Conservation (phyloP, 2,888 invertebrate genomes). For the Tholera decimalis region DNA sequence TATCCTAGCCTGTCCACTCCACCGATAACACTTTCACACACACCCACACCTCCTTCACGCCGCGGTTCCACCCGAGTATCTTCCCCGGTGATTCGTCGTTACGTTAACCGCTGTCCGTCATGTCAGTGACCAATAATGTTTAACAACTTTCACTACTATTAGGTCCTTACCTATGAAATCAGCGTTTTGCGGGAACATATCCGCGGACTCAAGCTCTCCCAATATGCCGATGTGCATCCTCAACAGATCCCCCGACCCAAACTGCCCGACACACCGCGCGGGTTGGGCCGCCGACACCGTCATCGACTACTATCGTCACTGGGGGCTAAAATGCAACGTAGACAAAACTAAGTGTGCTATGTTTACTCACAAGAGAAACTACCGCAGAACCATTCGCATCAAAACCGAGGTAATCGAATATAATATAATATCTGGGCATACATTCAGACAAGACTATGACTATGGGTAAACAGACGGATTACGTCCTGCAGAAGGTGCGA, state of each 20-base stretch:
- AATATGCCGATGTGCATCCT: conserved; percentile 10
- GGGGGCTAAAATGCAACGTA: conserved; percentile 9
- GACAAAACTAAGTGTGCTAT: conserved; percentile 9
- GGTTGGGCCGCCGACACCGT: conserved; percentile 4
- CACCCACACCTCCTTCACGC: conserved; percentile 8
- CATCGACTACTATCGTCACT: conserved; percentile 6
- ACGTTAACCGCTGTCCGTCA: too few species aligned
- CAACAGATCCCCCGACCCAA: neutral
- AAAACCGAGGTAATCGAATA: conserved; percentile 10
- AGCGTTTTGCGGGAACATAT: too few species aligned
- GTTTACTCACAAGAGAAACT: conserved; percentile 8
- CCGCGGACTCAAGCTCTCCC: conserved; percentile 4
- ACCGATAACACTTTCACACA: conserved; percentile 7
- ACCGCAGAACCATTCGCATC: conserved; percentile 6
- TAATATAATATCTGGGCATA: neutral
- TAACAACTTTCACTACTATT: too few species aligned
- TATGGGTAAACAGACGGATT: conserved; percentile 4
- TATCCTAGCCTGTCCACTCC: conserved; percentile 9
- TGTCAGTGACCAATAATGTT: too few species aligned
- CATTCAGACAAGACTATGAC: conserved; percentile 12
- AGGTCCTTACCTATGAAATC: too few species aligned
- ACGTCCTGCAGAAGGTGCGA: conserved; percentile 8
- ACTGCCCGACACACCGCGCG: neutral
- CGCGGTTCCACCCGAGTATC: too few species aligned
- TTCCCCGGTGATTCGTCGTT: too few species aligned